Percentiles rank a stretch among this genome's conserved stretches.
phyloP scores from a whole-genome alignment of 2,113 vertebrate species.

The Hippocampus guttulatus region DNA sequence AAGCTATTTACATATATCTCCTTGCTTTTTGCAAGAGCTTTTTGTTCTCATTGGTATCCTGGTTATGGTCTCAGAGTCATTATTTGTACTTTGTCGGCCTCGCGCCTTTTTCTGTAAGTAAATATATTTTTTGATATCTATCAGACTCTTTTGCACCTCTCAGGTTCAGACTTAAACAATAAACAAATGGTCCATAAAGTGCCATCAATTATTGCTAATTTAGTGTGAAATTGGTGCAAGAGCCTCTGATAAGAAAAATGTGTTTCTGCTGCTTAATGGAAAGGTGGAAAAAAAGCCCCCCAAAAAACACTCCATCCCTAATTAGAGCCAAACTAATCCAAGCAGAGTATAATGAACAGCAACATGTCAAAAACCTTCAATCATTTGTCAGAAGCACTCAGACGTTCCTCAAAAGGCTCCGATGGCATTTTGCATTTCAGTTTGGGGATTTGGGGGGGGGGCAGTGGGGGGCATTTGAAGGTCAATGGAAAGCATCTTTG shows the following conservation, averaged over 20 bases:
- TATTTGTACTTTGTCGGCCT: no score
- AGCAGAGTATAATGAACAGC: not conserved
- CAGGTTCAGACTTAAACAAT: conserved; percentile 1
- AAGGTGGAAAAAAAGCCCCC: not conserved
- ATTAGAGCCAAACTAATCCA: not conserved
- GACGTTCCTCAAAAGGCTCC: not conserved
- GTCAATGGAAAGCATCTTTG: not conserved
- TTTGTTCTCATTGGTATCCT: no score
- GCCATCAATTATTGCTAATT: conserved; percentile 32
- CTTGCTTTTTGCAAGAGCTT: no score
- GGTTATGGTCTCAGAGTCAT: no score
- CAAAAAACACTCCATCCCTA: conserved; percentile 2
- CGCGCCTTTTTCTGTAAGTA: no score
- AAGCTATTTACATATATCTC: no score
- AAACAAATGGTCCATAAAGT: conserved; percentile 41
- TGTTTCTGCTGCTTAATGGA: conserved; percentile 16
- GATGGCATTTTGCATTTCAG: not conserved
- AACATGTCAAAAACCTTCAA: not conserved
- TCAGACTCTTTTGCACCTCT: conserved; percentile 1
- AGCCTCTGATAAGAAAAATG: conserved; percentile 39
- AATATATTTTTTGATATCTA: no score
- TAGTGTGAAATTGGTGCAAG: conserved; percentile 8
- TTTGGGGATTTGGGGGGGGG: not conserved
- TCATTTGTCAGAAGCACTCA: not conserved
- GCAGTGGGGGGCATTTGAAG: not conserved